Conservation (phyloP, 2,113 vertebrate genomes). For the Panurus biarmicus region DNA sequence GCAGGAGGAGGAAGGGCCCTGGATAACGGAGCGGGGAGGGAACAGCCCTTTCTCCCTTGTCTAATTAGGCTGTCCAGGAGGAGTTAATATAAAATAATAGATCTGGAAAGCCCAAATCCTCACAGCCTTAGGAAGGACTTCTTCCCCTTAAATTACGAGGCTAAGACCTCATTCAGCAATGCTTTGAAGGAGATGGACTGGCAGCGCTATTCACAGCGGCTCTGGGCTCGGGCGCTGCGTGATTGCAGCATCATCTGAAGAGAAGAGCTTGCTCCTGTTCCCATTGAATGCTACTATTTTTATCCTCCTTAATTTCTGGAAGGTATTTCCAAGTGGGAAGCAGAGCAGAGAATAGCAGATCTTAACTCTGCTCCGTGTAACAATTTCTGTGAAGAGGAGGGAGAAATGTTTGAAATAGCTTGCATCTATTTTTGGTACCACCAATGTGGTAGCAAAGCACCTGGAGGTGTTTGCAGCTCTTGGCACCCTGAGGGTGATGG, state of each 20-base stretch:
- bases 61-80: not conserved
- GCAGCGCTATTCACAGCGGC: not conserved
- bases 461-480: not conserved
- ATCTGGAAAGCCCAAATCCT: not conserved
- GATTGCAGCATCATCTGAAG: conserved; percentile 15
- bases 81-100: conserved; percentile 21
- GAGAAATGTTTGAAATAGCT: not conserved
- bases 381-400: not conserved
- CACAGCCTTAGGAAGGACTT: not conserved
- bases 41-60: not conserved
- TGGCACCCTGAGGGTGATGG: not conserved
- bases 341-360: conserved; percentile 1
- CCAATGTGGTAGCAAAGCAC: not conserved
- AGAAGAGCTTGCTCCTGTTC: not conserved
- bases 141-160: conserved; percentile 40
- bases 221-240: not conserved
- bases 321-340: conserved; percentile 43
- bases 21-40: not conserved
- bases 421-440: not conserved
- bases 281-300: conserved; percentile 20
- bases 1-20: not conserved
- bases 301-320: conserved; percentile 24
- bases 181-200: conserved; percentile 17
- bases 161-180: not conserved
- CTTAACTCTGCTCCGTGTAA: not conserved